Conservation (phyloP, 2,888 invertebrate species). For the Aricia artaxerxes region DNA sequence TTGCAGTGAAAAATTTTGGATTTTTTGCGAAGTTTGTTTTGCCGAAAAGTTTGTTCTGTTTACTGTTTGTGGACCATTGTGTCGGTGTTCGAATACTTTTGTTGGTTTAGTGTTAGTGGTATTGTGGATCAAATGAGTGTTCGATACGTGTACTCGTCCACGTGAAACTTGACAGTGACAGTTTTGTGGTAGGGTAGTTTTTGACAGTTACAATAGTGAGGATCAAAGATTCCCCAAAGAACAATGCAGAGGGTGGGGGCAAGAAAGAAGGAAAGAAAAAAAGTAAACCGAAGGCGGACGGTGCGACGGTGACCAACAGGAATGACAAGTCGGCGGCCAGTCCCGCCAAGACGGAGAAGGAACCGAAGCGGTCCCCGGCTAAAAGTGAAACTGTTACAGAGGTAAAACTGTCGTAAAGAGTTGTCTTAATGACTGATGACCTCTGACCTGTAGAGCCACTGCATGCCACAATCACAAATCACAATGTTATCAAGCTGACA, state of each 20-base stretch:
- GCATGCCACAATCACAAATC: neutral
- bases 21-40: constrained; percentile 44
- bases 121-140: constrained; percentile 2
- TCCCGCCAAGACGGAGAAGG: constrained; percentile 63
- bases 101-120: constrained; percentile 28
- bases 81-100: constrained; percentile 37
- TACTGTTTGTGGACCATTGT: constrained; percentile 22
- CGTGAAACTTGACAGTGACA: constrained; percentile 15
- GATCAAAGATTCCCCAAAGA: constrained; percentile 82
- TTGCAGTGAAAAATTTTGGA: constrained; percentile 70
- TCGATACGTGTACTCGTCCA: neutral
- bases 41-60: constrained; percentile 37
- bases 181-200: constrained; percentile 39
- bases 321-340: constrained; percentile 61
- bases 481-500: neutral
- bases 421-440: neutral
- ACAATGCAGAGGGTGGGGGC: constrained; percentile 81
- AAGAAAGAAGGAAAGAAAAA: constrained; percentile 84
- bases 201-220: constrained; percentile 83
- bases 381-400: constrained; percentile 61
- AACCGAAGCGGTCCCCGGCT: constrained; percentile 55
- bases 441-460: neutral
- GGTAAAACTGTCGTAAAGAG: constrained; percentile 46
- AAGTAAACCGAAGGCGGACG: constrained; percentile 80
- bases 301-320: constrained; percentile 73